Base-by-base conservation (phyloP, 2,888 invertebrate species). In the Pseudoips prasinana region DNA sequence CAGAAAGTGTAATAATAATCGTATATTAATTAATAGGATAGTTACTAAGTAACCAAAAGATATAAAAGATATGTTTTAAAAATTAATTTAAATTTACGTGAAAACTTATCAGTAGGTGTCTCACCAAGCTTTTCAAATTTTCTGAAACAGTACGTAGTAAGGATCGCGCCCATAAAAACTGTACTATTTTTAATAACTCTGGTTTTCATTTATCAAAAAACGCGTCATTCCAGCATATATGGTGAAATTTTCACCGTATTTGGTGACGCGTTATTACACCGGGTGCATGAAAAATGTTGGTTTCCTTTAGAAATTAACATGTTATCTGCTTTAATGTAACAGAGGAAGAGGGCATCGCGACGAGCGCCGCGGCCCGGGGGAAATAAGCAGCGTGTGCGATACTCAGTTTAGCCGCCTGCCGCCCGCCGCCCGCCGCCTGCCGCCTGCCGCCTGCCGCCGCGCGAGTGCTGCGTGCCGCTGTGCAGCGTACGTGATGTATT, bases 221-320 rank as follows among this genome's bases (percentile, higher is more conserved):
- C n/a, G n/a, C n/a, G n/a, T n/a, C n/a, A n/a, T n/a, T n/a, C n/a
- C n/a, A n/a, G n/a, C n/a, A n/a, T n/a, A n/a, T n/a, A n/a, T 27
- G 18, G 14, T 5, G 14, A 14, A 2, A 14, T 14, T 14, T 14
- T 14, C 14, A n/a, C n/a, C n/a, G n/a, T n/a, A n/a, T n/a, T n/a
- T n/a, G n/a, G n/a, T 14, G 14, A 14, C 14, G 14, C 5, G 14
- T 2, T 5, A 14, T 14, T 5, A 14, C 14, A 14, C 5, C 29
- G 29, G 20, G 10, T 26, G 14, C 8, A 24, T 27, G 8, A 26
- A 20, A n/a, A 23, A 10, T 9, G 27, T 22, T 17, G n/a, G 20
- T 29, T 26, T 11, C 38, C n/a, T 20, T 25, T 28, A 28, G 8
- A 8, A 37, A 39, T 37, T 37, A 37, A 31, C 24, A 23, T 9